Evolutionary conservation across 2,888 invertebrate genomes (phyloP).

Genomic region (Elmis aenea): DNA sequence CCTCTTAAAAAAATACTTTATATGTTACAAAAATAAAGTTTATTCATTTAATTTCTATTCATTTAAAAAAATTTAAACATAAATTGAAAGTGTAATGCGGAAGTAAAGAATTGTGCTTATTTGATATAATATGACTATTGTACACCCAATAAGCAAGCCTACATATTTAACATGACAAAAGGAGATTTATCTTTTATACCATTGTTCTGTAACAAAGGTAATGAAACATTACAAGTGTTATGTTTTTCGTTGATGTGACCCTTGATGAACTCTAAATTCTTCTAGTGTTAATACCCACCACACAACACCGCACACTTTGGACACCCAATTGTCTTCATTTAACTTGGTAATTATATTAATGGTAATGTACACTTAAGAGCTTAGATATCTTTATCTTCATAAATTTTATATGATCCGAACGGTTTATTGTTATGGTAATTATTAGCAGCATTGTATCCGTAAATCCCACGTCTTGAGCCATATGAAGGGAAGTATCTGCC

Average conservation of each 20-base stretch:
- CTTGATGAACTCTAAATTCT: too few species aligned
- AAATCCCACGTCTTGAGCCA: conserved; percentile 48
- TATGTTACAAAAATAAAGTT: too few species aligned
- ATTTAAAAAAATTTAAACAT: conserved; percentile 4
- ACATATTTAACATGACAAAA: conserved; percentile 30
- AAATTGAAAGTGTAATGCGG: conserved; percentile 25
- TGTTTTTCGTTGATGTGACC: neutral
- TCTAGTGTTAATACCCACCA: too few species aligned
- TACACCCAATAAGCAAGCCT: conserved; percentile 27
- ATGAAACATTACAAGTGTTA: too few species aligned
- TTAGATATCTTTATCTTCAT: conserved; percentile 36
- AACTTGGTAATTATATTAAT: too few species aligned
- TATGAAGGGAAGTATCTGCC: conserved; percentile 53
- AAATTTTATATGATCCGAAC: conserved; percentile 57
- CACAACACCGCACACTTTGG: too few species aligned
- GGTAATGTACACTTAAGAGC: neutral
- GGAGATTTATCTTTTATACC: conserved; percentile 27
- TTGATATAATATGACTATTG: conserved; percentile 26
- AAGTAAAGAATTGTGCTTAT: conserved; percentile 27
- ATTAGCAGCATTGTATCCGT: conserved; percentile 59
- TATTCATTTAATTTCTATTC: neutral
- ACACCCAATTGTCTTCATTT: too few species aligned
- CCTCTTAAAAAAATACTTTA: too few species aligned
- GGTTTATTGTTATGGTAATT: conserved; percentile 63
- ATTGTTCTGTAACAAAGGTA: conserved; percentile 31